Percentiles rank a stretch among this genome's conserved stretches.
Evolutionary conservation across 2,113 vertebrate genomes (phyloP).

Genomic region (Nestor notabilis): DNA sequence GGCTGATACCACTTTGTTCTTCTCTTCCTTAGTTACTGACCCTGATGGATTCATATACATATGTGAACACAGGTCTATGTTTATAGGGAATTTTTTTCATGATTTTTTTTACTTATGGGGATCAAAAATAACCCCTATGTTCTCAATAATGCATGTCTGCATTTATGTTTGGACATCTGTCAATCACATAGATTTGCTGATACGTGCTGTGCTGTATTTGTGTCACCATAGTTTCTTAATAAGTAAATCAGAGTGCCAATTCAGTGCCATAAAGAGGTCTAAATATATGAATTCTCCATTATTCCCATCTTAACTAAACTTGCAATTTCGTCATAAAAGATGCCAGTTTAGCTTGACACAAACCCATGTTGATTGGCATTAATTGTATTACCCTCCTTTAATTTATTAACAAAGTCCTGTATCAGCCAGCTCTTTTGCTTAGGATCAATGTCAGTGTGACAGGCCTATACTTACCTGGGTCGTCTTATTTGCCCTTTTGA

Average conservation of each 20-base stretch:
- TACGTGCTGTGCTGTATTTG: neutral
- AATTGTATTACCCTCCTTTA: neutral
- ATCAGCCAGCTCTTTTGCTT: neutral
- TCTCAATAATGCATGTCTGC: neutral
- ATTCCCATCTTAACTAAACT: neutral
- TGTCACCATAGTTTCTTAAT: neutral
- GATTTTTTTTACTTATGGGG: neutral
- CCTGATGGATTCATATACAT: neutral
- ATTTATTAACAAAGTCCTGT: slow-evolving; percentile 2
- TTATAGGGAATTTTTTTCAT: neutral
- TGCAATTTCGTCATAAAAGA: neutral
- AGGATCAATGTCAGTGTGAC: neutral
- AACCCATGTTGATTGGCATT: neutral
- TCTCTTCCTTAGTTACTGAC: neutral
- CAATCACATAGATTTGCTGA: neutral
- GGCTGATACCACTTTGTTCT: neutral
- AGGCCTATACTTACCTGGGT: neutral
- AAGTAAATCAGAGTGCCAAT: neutral
- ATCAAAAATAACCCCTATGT: rapidly evolving
- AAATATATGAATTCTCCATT: neutral
- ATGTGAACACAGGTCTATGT: neutral
- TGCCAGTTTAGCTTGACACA: neutral
- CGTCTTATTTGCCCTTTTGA: neutral
- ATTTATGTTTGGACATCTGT: neutral
- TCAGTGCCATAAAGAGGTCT: neutral